phyloP scores from a whole-genome alignment of 2,797 vertebrate species.

The Onychomys torridus region DNA sequence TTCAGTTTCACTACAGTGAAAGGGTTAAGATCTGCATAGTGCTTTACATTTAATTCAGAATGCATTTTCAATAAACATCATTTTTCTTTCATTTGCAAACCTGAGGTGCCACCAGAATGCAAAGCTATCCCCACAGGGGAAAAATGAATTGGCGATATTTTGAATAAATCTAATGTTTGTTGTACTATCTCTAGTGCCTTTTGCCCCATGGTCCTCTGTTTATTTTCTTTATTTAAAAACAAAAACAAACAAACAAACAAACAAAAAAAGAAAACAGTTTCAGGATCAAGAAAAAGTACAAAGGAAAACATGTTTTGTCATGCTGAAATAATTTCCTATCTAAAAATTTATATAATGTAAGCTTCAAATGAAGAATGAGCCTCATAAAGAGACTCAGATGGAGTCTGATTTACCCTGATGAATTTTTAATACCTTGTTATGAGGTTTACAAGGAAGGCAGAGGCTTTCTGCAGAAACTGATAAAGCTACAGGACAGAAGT shows the following conservation, averaged over 20 bases:
- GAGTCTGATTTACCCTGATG: conserved; percentile 31
- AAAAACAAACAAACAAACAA: too few species aligned
- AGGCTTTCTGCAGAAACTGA: conserved; percentile 50
- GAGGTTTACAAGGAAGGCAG: conserved; percentile 47
- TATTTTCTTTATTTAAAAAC: not conserved
- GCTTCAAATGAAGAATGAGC: conserved; percentile 45
- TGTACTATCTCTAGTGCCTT: not conserved
- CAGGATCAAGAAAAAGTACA: not conserved
- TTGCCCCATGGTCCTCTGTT: not conserved
- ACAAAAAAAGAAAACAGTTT: not conserved
- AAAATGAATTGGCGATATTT: conserved; percentile 18
- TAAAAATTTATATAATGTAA: conserved; percentile 60
- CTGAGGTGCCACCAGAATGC: not conserved
- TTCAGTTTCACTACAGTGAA: not conserved
- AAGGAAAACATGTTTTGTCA: conserved; percentile 34
- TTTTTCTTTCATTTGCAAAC: not conserved
- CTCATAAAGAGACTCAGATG: conserved; percentile 37
- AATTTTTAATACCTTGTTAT: conserved; percentile 43
- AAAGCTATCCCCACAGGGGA: not conserved
- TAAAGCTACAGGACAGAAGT: not conserved
- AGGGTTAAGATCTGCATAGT: not conserved
- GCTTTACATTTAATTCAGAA: conserved; percentile 40
- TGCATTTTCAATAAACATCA: not conserved
- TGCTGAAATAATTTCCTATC: conserved; percentile 7
- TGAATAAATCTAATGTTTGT: not conserved